Evolutionary conservation across 30 jellyfish, hydroid and myxozoan genomes (phyloP).

Genomic region (Clytia hemisphaerica): DNA sequence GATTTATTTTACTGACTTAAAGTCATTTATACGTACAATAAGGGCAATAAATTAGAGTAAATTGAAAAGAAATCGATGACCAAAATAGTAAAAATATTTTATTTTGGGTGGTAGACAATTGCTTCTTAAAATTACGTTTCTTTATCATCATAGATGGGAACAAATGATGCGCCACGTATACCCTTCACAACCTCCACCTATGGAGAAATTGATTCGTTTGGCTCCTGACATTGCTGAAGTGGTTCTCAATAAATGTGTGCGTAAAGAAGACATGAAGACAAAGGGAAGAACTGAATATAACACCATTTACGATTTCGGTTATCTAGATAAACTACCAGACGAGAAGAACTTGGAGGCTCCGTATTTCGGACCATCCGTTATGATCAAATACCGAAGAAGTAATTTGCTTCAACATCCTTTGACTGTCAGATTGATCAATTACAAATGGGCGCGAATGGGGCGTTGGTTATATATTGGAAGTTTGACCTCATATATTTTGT

Average conservation of each 20-base stretch:
- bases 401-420: slow-evolving; percentile 58
- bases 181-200: slow-evolving; percentile 45
- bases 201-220: slow-evolving; percentile 54
- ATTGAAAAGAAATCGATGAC: too few relatives aligned
- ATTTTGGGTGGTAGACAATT: too few relatives aligned
- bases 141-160: slow-evolving; percentile 55
- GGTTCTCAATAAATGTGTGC: slow-evolving; percentile 65
- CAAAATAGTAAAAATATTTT: too few relatives aligned
- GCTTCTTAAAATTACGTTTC: not conserved
- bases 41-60: too few relatives aligned
- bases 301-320: slow-evolving; percentile 55
- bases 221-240: slow-evolving; percentile 89
- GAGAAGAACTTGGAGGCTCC: not conserved
- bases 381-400: slow-evolving; percentile 60
- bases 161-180: slow-evolving; percentile 56
- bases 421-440: slow-evolving; percentile 50
- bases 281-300: slow-evolving; percentile 39
- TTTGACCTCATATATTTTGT: slow-evolving; percentile 32
- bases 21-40: too few relatives aligned
- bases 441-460: slow-evolving; percentile 81
- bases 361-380: slow-evolving; percentile 58
- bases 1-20: too few relatives aligned
- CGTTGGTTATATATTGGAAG: slow-evolving; percentile 47
- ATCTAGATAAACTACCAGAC: slow-evolving; percentile 48
- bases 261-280: slow-evolving; percentile 34